phyloP scores from a whole-genome alignment of 2,113 vertebrate genomes.

The Eulemur macaco region DNA sequence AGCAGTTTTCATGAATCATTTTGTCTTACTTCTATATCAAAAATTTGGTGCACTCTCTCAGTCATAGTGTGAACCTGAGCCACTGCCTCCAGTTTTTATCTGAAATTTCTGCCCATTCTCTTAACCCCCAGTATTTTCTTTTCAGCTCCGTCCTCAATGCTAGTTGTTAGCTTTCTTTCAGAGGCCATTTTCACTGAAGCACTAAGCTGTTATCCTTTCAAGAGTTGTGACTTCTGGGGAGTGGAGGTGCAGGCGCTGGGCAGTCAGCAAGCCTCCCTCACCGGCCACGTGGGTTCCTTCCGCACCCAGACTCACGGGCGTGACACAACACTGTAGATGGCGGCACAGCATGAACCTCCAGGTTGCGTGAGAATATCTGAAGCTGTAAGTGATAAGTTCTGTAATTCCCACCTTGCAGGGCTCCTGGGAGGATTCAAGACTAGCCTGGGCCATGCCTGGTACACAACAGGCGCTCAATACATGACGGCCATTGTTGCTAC shows the following conservation, averaged over 20 bases:
- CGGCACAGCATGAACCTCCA: background rate
- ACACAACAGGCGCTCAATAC: background rate
- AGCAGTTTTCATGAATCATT: background rate
- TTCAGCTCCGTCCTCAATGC: background rate
- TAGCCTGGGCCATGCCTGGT: background rate
- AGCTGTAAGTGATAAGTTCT: background rate
- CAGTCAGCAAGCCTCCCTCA: background rate
- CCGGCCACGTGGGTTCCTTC: background rate
- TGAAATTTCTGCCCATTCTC: background rate
- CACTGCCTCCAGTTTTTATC: background rate
- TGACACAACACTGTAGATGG: rapidly evolving
- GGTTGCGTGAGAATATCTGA: background rate
- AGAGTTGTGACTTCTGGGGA: background rate
- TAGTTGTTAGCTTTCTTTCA: background rate
- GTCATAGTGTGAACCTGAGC: background rate
- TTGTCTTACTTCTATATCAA: background rate
- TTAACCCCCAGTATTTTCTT: background rate
- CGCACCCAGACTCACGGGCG: background rate
- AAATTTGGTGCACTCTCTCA: background rate
- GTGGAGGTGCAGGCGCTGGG: background rate
- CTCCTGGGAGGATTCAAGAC: background rate
- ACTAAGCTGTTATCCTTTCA: background rate
- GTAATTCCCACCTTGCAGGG: background rate
- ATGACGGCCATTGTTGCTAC: too few species aligned
- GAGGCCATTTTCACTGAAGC: background rate